Percentiles rank a stretch among this genome's conserved stretches.
These are phyloP conservation scores for Tamias sibiricus DNA, from an alignment of 2,113 vertebrate species.

Conservation along the genomic window DNA sequence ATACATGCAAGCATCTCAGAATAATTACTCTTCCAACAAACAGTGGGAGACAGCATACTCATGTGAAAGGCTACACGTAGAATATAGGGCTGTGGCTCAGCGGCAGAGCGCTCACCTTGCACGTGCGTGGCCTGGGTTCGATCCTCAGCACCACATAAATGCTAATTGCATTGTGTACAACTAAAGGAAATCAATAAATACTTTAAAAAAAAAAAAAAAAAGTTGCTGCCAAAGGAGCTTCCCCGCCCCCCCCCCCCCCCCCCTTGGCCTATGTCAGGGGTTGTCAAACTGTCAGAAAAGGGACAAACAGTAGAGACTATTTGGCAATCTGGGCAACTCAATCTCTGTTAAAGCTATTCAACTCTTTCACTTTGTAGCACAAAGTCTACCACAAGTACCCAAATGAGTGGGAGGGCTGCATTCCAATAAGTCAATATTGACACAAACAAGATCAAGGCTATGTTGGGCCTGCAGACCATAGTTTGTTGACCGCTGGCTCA, in stretches of 20 bases:
- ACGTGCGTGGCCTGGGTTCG: too few species aligned
- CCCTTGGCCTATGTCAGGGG: neutral
- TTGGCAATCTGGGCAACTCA: neutral
- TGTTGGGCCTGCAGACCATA: neutral
- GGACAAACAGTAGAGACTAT: neutral
- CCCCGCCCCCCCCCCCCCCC: fast-evolving
- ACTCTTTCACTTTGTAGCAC: neutral
- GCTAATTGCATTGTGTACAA: too few species aligned
- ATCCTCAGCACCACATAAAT: too few species aligned
- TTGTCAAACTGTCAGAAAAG: neutral
- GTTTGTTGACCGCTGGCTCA: neutral
- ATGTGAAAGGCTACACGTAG: neutral
- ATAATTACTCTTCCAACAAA: neutral
- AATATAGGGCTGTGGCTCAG: too few species aligned
- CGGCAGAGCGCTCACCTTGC: too few species aligned
- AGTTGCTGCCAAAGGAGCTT: neutral
- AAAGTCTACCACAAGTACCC: neutral
- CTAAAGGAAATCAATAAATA: too few species aligned
- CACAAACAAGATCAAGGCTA: neutral
- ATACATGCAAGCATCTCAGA: neutral
- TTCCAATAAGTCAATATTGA: neutral
- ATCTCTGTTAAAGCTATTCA: neutral
- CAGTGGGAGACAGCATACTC: neutral
- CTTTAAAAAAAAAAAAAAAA: too few species aligned
- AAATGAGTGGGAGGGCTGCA: neutral